phyloP scores from a whole-genome alignment of 2,113 vertebrate genomes.

The Calidris pygmaea region DNA sequence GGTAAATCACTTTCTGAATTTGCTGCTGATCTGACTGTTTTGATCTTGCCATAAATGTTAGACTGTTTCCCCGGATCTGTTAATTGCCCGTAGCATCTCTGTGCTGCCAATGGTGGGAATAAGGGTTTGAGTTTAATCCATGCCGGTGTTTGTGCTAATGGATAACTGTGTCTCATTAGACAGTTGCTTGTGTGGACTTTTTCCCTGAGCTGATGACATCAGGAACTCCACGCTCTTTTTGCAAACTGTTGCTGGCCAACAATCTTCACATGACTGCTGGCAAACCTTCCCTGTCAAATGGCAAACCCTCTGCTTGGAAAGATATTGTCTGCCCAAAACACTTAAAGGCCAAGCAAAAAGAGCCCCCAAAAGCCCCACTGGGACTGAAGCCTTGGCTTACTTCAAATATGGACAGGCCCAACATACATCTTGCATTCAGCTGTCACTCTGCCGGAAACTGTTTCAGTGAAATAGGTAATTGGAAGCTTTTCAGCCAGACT shows the following conservation, averaged over 20 bases:
- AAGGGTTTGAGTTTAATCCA: background rate
- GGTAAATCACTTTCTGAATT: conserved; percentile 76
- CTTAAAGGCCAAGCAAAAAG: background rate
- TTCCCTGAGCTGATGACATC: background rate
- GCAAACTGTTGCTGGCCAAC: background rate
- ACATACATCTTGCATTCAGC: conserved; percentile 3
- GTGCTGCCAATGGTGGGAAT: background rate
- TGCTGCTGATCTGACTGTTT: background rate
- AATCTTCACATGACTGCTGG: background rate
- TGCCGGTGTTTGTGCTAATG: background rate
- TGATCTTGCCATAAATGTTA: background rate
- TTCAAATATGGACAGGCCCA: background rate
- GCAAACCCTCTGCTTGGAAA: background rate
- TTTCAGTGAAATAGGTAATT: conserved; percentile 46
- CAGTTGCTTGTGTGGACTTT: background rate
- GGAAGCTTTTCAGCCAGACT: conserved; percentile 50
- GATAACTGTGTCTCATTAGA: background rate
- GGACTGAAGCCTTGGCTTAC: background rate
- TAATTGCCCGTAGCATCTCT: background rate
- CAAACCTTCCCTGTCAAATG: background rate
- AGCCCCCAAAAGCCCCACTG: background rate
- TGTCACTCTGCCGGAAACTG: background rate
- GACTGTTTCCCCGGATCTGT: background rate
- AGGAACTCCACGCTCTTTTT: background rate
- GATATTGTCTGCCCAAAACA: background rate